Conservation (phyloP, 2,113 vertebrate species). For the Eulemur rufifrons region DNA sequence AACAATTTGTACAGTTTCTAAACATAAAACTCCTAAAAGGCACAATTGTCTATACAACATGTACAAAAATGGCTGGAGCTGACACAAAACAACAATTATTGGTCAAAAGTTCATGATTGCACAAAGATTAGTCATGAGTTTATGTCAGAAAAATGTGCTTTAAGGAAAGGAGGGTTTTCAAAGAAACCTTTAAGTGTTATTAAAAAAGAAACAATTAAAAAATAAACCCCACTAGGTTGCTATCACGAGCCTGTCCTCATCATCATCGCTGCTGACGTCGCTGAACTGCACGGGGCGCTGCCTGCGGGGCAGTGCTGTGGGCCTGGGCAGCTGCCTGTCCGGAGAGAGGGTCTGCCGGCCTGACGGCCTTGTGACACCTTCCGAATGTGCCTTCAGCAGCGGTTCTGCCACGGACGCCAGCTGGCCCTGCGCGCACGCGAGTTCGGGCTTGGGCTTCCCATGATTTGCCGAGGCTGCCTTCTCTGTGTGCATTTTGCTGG, state of each 20-base stretch:
- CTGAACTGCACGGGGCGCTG: constrained; percentile 88
- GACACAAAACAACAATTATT: constrained; percentile 94
- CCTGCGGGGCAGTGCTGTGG: constrained; percentile 79
- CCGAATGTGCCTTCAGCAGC: constrained; percentile 62
- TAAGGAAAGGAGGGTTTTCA: constrained; percentile 89
- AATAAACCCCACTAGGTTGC: constrained; percentile 88
- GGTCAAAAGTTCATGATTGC: constrained; percentile 97
- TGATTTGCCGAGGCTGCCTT: constrained; percentile 16
- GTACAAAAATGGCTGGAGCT: constrained; percentile 95
- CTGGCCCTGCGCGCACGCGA: constrained; percentile 54
- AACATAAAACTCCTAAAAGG: constrained; percentile 98
- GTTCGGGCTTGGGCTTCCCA: constrained; percentile 61
- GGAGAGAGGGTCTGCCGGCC: constrained; percentile 61
- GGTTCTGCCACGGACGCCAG: constrained; percentile 47
- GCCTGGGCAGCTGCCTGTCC: constrained; percentile 71
- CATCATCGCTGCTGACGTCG: constrained; percentile 95
- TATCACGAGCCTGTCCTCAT: constrained; percentile 96
- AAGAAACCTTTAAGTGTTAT: constrained; percentile 92
- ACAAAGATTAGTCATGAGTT: constrained; percentile 93
- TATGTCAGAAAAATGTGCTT: constrained; percentile 98
- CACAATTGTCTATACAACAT: constrained; percentile 99
- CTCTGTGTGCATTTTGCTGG: neutral
- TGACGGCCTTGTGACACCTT: neutral
- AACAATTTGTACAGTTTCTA: constrained; percentile 96
- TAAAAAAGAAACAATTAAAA: constrained; percentile 72